Evolutionary conservation across 2,113 vertebrate species (phyloP), one percentile per base, ranked within the genome.

Genomic region (Hyperopisus bebe): DNA sequence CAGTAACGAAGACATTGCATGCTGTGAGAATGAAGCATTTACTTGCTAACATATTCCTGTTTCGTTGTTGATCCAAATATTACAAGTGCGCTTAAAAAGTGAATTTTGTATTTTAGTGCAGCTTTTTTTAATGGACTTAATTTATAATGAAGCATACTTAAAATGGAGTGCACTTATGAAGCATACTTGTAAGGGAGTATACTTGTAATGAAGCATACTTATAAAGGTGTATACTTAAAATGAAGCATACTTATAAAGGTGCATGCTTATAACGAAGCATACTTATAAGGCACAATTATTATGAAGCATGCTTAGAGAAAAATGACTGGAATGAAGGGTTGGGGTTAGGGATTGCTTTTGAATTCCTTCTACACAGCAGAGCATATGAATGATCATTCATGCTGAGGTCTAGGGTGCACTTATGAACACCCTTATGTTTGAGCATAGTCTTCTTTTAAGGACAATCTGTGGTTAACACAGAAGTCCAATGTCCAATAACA

Each of bases 1-100:
- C 62, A 31, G 62, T 91, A 91, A 93, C 90, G 90, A 92, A 90
- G 90, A 92, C 93, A 88, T 91, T 91, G 90, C 91, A 92, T 90
- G 90, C 91, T 80, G 31, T 39, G 88, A 21, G 90, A 89, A 58
- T 74, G 50, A 35, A 87, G 47, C 50, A 53, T 87, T 53, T 87
- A 87, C 50, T 87, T 86, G n/a, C 85, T 47, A 35, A 53, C 82
- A 84, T 84, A 84, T 82, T 42, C 19, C 35, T 44, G 77, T 82
- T 44, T 84, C 82, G 39, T 84, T 21, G 82, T 84, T 47, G 44
- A 47, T 84, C 24, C 74, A 80, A 80, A 80, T 82, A 44, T 82
- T 82, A 82, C 31, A 39, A 82, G 77, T 44, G 5, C 31, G 0
- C 7, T 19, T 42, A 21, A 2, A 62, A 62, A 62, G 31, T 82